These are phyloP conservation scores for Clistopyga incitator DNA, from an alignment of 2,888 invertebrate species.

Conservation along the genomic window DNA sequence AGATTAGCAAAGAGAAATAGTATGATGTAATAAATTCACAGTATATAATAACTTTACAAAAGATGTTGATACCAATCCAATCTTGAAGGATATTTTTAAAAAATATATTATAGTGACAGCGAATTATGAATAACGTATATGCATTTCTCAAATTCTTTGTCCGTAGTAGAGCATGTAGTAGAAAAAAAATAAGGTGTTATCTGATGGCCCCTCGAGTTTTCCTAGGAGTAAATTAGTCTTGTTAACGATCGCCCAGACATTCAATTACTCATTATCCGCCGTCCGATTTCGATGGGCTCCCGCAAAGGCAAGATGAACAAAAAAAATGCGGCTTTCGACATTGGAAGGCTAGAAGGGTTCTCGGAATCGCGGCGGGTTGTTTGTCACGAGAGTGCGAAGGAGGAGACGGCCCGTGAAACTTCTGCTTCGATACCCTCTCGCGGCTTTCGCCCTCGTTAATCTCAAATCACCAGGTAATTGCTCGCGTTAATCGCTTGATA, in stretches of 20 bases:
- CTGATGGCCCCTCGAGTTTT: slow-evolving; percentile 18
- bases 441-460: slow-evolving; percentile 19
- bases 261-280: slow-evolving; percentile 59
- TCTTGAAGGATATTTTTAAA: too few species aligned
- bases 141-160: too few species aligned
- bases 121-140: too few species aligned
- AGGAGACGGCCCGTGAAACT: slow-evolving; percentile 27
- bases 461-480: slow-evolving; percentile 51
- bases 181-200: not conserved
- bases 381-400: slow-evolving; percentile 36
- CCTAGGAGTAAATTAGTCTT: slow-evolving; percentile 46
- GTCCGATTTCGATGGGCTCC: slow-evolving; percentile 23
- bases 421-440: slow-evolving; percentile 10
- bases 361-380: slow-evolving; percentile 36
- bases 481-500: slow-evolving; percentile 57
- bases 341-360: not conserved
- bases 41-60: too few species aligned
- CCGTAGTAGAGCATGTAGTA: too few species aligned
- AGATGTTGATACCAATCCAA: too few species aligned
- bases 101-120: too few species aligned
- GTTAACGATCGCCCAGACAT: slow-evolving; percentile 54
- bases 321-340: slow-evolving; percentile 40
- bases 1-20: too few species aligned
- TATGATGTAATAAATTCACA: too few species aligned
- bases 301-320: slow-evolving; percentile 12